phyloP scores from a whole-genome alignment of 2,888 invertebrate genomes.

The Strigamia transsilvanica region DNA sequence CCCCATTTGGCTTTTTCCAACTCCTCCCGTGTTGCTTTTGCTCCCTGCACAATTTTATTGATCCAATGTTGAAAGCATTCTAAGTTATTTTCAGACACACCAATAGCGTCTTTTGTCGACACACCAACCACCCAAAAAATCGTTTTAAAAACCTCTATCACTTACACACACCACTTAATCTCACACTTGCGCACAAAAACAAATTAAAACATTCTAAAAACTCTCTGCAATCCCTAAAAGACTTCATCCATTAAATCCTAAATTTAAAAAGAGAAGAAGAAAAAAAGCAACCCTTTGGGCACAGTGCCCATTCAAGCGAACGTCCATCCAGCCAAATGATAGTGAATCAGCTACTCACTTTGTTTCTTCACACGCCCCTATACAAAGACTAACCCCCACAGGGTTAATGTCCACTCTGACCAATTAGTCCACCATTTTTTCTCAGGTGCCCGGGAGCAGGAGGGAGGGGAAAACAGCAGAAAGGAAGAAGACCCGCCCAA shows the following conservation, averaged over 20 bases:
- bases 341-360: slow-evolving; percentile 15
- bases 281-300: slow-evolving; percentile 17
- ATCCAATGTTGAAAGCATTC: slow-evolving; percentile 33
- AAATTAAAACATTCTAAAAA: slow-evolving; percentile 32
- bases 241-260: slow-evolving; percentile 27
- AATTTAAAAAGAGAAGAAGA: neutral
- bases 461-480: slow-evolving; percentile 13
- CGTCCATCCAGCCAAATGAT: slow-evolving; percentile 13
- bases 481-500: slow-evolving; percentile 38
- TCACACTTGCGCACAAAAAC: slow-evolving; percentile 5
- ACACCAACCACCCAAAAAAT: slow-evolving; percentile 38
- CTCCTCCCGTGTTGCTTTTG: slow-evolving; percentile 38
- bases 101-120: slow-evolving; percentile 38
- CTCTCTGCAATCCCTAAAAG: slow-evolving; percentile 4
- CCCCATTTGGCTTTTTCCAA: slow-evolving; percentile 23
- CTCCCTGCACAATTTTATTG: slow-evolving; percentile 30
- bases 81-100: slow-evolving; percentile 38
- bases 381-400: slow-evolving; percentile 16
- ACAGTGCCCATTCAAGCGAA: slow-evolving; percentile 5
- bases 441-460: slow-evolving; percentile 21
- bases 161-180: slow-evolving; percentile 35
- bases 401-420: slow-evolving; percentile 34
- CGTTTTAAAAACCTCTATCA: slow-evolving; percentile 35
- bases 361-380: slow-evolving; percentile 27
- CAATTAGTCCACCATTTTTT: slow-evolving; percentile 27